Evolutionary conservation across 2,113 vertebrate species (phyloP), one percentile per base, ranked within the genome.

Genomic region (Pogona vitticeps): DNA sequence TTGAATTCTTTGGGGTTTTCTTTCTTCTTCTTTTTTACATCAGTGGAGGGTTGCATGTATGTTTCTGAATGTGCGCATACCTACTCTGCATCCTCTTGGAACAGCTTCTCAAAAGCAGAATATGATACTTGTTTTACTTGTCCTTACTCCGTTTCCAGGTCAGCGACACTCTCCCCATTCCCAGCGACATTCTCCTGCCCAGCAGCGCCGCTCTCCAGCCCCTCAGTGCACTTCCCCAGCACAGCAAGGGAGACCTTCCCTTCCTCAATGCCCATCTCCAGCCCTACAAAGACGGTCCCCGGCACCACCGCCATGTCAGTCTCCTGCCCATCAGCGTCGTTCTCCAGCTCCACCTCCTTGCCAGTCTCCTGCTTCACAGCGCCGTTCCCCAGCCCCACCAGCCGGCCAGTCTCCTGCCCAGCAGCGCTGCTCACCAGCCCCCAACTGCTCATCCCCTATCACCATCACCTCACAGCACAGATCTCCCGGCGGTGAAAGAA

Each of bases 391-490:
- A 0, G 95, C 85, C 0, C 95, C 95, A 5, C 87, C 79, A 73
- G 94, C 93, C 86, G 96, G 87, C 84, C 97, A 97, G 92, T 97
- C 98, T 0, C 98, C 98, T 0, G 97, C 96, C 13, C 96, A 97
- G 12, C 98, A 98, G 93, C 97, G 97, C 83, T 98, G 98, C 78
- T 98, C 98, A 0, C 98, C 98, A 0, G 97, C 94, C 0, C 97
- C 96, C 0, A 91, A 96, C 0, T 97, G 97, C 46, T 95, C 97
- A 15, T 98, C 98, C 0, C 98, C 98, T 0, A 92, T 97, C 46
- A 52, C 46, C 71, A 88, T 93, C 65, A 89, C 83, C 87, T 97
- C 97, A 0, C 97, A 98, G 82, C 96, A 98, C 2, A 97, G 97
- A 76, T 97, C 98, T 1, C 93, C 97, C 56, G 97, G 98, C 0